These are phyloP conservation scores for Drosophila helvetica DNA, from an alignment of 2,888 invertebrate genomes.

Conservation along the genomic window DNA sequence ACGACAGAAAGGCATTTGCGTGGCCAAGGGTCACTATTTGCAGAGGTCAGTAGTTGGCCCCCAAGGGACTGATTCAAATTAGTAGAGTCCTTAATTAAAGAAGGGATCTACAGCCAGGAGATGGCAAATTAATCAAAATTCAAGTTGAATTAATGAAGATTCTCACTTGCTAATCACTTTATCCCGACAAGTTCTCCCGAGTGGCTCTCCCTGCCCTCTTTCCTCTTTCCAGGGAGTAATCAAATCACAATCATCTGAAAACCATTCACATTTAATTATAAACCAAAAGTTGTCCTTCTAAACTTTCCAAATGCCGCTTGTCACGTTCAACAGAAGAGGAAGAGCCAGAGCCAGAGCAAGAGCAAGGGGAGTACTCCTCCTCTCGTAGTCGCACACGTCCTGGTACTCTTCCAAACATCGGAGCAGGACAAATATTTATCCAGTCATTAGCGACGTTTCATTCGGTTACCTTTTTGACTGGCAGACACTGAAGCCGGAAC, in stretches of 20 bases:
- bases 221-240: neutral
- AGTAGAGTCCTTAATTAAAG: no score
- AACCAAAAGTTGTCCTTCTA: slow-evolving; percentile 17
- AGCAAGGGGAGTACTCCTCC: neutral
- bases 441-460: slow-evolving; percentile 59
- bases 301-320: slow-evolving; percentile 31
- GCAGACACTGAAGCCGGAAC: slow-evolving; percentile 13
- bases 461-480: slow-evolving; percentile 44
- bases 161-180: neutral
- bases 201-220: neutral
- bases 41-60: neutral
- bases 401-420: slow-evolving; percentile 8
- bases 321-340: slow-evolving; percentile 35
- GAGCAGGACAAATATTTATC: slow-evolving; percentile 51
- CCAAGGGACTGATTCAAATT: neutral
- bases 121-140: neutral
- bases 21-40: slow-evolving; percentile 4
- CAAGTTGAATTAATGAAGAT: neutral
- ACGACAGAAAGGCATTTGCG: slow-evolving; percentile 16
- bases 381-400: no score
- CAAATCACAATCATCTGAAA: slow-evolving; percentile 35
- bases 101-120: no score
- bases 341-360: neutral
- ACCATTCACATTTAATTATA: slow-evolving; percentile 40
- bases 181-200: neutral